Evolutionary conservation across 2,113 vertebrate species (phyloP).

Genomic region (Rhodinocichla rosea): DNA sequence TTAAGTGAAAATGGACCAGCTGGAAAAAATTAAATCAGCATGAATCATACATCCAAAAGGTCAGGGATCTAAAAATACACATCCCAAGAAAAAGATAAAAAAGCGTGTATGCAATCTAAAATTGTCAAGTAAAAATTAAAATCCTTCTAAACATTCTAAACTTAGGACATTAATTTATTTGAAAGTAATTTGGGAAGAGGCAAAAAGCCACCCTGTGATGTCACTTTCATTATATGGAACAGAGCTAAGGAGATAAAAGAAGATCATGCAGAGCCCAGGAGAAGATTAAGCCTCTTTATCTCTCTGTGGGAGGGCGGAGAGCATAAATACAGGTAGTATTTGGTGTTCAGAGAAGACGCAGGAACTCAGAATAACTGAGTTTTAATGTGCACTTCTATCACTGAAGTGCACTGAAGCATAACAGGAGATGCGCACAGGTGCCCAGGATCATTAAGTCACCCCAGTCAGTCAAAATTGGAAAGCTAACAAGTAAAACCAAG

Average conservation of each 20-base stretch:
- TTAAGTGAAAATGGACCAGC: slow-evolving; percentile 56
- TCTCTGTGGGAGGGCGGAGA: not conserved
- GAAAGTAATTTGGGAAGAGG: slow-evolving; percentile 27
- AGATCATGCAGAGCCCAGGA: slow-evolving; percentile 30
- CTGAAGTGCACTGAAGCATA: not conserved
- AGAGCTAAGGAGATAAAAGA: slow-evolving; percentile 59
- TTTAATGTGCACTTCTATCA: not conserved
- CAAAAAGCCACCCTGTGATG: slow-evolving; percentile 11
- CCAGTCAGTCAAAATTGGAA: not conserved
- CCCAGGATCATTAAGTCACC: not conserved
- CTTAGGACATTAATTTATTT: slow-evolving; percentile 63
- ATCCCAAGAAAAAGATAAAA: slow-evolving; percentile 52
- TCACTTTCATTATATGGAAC: slow-evolving; percentile 14
- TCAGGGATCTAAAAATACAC: slow-evolving; percentile 73
- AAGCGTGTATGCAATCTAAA: slow-evolving; percentile 38
- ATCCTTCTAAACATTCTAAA: slow-evolving; percentile 43
- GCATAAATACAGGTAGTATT: not conserved
- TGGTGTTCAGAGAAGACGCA: not conserved
- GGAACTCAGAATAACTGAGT: not conserved
- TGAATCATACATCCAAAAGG: slow-evolving; percentile 71
- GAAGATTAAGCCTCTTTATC: slow-evolving; percentile 59
- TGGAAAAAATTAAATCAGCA: slow-evolving; percentile 68
- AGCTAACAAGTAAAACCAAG: not conserved
- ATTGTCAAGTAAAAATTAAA: slow-evolving; percentile 31
- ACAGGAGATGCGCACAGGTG: not conserved